Evolutionary conservation across 1,140 invertebrate species (phyloP).

Genomic region (Calephelis virginiensis): DNA sequence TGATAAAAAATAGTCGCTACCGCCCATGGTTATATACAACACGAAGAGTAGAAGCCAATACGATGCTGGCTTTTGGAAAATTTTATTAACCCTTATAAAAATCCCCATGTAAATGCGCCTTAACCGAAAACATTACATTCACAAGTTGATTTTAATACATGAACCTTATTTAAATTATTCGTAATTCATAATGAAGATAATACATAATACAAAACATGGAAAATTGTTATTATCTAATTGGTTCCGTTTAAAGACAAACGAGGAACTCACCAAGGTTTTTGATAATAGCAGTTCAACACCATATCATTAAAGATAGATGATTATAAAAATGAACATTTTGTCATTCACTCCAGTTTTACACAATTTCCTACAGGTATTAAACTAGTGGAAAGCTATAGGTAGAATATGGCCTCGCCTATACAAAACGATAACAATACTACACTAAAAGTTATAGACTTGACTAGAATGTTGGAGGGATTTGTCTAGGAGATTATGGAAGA

Average conservation of each 20-base stretch:
- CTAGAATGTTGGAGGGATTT: constrained; percentile 60
- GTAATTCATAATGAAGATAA: background rate
- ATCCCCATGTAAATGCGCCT: no score
- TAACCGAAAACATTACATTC: no score
- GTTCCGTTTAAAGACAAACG: background rate
- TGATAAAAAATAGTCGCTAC: no score
- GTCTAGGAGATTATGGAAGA: constrained; percentile 54
- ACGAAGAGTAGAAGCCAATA: no score
- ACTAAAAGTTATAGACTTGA: constrained; percentile 33
- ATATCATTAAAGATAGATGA: background rate
- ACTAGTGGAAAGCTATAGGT: constrained; percentile 2
- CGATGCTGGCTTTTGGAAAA: no score
- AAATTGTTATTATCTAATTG: constrained; percentile 7
- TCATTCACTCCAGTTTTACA: constrained; percentile 9
- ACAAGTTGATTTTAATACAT: background rate
- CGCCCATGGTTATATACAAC: no score
- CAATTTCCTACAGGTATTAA: constrained; percentile 48
- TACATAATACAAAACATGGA: background rate
- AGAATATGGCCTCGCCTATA: constrained; percentile 61
- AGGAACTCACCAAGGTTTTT: constrained; percentile 5
- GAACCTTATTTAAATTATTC: background rate
- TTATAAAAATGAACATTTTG: background rate
- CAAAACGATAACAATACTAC: constrained; percentile 65
- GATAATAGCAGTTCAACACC: background rate
- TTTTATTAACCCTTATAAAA: no score